These are phyloP conservation scores for Paradisaea rubra DNA, from an alignment of 2,113 vertebrate genomes.

Conservation along the genomic window DNA sequence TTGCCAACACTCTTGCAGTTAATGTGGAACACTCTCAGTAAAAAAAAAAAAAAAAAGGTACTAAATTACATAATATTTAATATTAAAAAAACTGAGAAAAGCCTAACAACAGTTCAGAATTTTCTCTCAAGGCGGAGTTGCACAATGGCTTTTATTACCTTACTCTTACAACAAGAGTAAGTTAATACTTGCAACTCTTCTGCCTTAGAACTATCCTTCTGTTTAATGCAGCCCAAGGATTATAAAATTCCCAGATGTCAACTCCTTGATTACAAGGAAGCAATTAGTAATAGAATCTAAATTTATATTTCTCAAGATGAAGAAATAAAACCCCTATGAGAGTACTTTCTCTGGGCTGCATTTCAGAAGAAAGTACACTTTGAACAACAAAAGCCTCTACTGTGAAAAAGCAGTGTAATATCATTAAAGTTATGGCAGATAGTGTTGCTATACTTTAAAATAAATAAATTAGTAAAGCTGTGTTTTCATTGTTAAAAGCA, in stretches of 20 bases:
- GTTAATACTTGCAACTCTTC: not conserved
- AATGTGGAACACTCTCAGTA: not conserved
- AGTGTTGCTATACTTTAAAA: not conserved
- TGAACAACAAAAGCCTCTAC: not conserved
- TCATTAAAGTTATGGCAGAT: not conserved
- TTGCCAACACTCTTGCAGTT: not conserved
- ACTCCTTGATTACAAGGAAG: constrained; percentile 49
- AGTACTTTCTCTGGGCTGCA: not conserved
- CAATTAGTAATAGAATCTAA: constrained; percentile 53
- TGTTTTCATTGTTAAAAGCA: not conserved
- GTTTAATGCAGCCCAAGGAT: not conserved
- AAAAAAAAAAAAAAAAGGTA: not conserved
- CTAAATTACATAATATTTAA: not conserved
- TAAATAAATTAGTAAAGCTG: not conserved
- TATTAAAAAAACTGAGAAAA: constrained; percentile 18
- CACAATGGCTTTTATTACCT: not conserved
- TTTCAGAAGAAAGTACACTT: constrained; percentile 5
- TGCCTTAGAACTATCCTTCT: not conserved
- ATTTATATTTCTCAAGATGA: constrained; percentile 28
- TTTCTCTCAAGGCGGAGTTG: not conserved
- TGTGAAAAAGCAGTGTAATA: not conserved
- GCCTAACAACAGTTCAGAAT: not conserved
- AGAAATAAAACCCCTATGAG: constrained; percentile 32
- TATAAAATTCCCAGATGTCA: constrained; percentile 1
- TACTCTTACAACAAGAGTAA: not conserved